Evolutionary conservation across 2,113 vertebrate genomes (phyloP), one percentile per base, ranked within the genome.

Genomic region (Catharus minimus): DNA sequence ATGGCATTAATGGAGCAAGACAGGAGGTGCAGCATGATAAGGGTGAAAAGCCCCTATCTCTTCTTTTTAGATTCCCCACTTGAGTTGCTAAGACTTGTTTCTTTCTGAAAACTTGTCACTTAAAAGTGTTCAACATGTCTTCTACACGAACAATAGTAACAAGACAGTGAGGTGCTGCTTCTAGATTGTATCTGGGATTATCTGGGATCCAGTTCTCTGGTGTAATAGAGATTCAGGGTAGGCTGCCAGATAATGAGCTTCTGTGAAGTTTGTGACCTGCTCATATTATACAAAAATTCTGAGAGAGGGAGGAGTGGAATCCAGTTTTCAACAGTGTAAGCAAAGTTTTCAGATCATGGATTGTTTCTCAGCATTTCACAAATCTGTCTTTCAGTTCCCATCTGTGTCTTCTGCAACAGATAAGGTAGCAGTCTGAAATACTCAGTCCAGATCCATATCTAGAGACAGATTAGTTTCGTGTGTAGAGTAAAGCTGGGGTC

Each of bases 341-440:
- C 2, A 1, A 44, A 79, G 30, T 6, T 0, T 71, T 47, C 3
- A 6, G 32, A 43, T 33, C 2, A 9, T 38, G 22, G 61, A 26
- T 69, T 44, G 15, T 49, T 89, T 71, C 36, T 85, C 20, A 53
- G 15, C 14, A 4, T 64, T 55, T 58, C 23, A 30, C 50, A 76
- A 73, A 6, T 62, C 5, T 49, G 19, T 82, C 7, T 27, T 69
- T 69, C 20, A 28, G 17, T 36, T 69, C 28, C 27, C 21, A 20
- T 60, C 24, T 0, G 0, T 56, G 11, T 67, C 36, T 80, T 77
- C 46, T 60, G 41, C n/a, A 73, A 39, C 19, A 72, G 39, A 39
- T 19, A 13, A 79, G 21, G 27, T n/a, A 79, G 32, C 26, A 56
- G 17, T 77, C 72, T 60, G 60, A 64, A 87, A 30, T 73, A 30